These are phyloP conservation scores for Sebastes glaucus DNA, from an alignment of 2,797 vertebrate species.

Conservation along the genomic window DNA sequence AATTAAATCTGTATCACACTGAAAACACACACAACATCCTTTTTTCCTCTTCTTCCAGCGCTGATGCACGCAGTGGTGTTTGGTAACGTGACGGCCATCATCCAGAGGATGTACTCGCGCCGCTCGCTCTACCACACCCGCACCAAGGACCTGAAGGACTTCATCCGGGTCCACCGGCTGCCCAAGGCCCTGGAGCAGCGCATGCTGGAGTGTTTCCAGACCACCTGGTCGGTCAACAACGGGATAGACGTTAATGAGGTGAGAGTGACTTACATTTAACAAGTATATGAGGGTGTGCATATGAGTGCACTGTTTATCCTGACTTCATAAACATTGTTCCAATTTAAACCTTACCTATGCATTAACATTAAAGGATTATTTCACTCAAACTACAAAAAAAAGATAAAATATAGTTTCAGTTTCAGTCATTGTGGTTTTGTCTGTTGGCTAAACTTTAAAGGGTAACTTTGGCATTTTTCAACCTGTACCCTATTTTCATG, in stretches of 20 bases:
- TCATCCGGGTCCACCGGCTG: slow-evolving; percentile 78
- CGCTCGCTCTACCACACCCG: slow-evolving; percentile 80
- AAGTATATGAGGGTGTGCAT: not conserved
- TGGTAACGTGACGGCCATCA: slow-evolving; percentile 84
- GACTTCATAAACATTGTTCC: not conserved
- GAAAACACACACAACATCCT: not conserved
- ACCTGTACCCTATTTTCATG: too few species aligned
- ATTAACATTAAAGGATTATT: too few species aligned
- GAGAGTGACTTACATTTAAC: not conserved
- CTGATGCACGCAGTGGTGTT: slow-evolving; percentile 80
- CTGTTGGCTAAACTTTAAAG: too few species aligned
- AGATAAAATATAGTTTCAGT: accelerated
- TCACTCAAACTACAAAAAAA: too few species aligned
- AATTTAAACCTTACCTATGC: not conserved
- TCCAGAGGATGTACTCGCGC: slow-evolving; percentile 79
- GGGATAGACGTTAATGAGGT: slow-evolving; percentile 88
- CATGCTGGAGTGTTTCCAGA: slow-evolving; percentile 98
- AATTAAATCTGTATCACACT: not conserved
- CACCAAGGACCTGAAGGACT: slow-evolving; percentile 81
- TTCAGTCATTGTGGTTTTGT: accelerated
- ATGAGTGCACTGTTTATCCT: not conserved
- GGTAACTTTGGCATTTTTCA: too few species aligned
- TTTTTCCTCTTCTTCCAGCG: slow-evolving; percentile 36
- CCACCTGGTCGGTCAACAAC: slow-evolving; percentile 96
- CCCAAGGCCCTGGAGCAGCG: slow-evolving; percentile 87